Evolutionary conservation across 2,113 vertebrate genomes (phyloP), one percentile per base, ranked within the genome.

Genomic region (Zosterops hypoxanthus): DNA sequence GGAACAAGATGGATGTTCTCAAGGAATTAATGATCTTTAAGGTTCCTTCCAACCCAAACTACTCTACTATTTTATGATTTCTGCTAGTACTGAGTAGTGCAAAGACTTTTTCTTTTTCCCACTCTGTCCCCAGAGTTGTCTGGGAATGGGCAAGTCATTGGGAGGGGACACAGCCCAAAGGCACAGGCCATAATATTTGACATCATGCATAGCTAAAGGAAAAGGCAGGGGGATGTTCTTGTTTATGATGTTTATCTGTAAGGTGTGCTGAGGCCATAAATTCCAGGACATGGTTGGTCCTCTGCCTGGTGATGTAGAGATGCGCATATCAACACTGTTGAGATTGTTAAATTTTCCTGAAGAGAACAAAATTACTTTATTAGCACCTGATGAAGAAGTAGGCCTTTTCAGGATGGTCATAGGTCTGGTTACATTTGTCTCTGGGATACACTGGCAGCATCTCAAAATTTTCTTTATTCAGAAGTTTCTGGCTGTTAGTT

Each of bases 1-100:
- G 44, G 13, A 76, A 84, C 0, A 1, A 56, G 29, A 29, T 12
- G 0, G 56, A 34, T 0, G 0, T 26, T 50, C 31, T 50, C 52
- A 68, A 8, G 28, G 24, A 60, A 59, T 4, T 2, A 14, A 39
- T 21, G 5, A 41, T 46, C 3, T 49, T 59, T 60, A 60, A 66
- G 12, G 19, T 60, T 9, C 24, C 9, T 46, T 68, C 16, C 20
- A 46, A 46, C 13, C 3, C 8, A 59, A 56, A 23, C 2, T 20
- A 28, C 20, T 52, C 33, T 12, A 17, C 17, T 28, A 17, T 73
- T 81, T 50, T 73, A 59, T 44, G 10, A 39, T 53, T 82, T 82
- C 44, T 39, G 6, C 23, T 59, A 5, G 18, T 63, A 22, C 18
- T 66, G 47, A 44, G 18, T 17, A 39, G 16, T 26, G 9, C 34